These are phyloP conservation scores for Mormyrus hasselquistii DNA, from an alignment of 2,797 vertebrate species.

Conservation along the genomic window DNA sequence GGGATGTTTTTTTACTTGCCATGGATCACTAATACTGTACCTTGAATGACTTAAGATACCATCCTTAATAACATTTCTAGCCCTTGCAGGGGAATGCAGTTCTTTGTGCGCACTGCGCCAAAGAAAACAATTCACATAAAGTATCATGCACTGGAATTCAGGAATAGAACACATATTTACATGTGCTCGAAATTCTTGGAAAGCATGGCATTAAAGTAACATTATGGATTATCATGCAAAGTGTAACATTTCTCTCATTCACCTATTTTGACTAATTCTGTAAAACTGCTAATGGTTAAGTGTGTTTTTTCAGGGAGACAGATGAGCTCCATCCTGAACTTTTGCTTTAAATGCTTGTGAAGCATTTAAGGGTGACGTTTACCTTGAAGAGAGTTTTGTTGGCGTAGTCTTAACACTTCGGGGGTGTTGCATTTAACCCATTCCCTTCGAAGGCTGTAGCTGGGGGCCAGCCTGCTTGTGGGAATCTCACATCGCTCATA, in stretches of 20 bases:
- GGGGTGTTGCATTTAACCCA: not conserved
- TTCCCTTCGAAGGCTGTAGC: not conserved
- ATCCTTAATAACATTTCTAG: not conserved
- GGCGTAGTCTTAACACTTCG: not conserved
- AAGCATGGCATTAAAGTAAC: not conserved
- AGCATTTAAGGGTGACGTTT: not conserved
- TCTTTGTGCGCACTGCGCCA: not conserved
- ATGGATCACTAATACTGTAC: not conserved
- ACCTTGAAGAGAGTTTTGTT: not conserved
- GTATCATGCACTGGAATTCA: not conserved
- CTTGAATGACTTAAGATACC: not conserved
- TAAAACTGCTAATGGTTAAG: not conserved
- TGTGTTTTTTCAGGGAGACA: not conserved
- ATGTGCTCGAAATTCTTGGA: not conserved
- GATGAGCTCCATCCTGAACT: not conserved
- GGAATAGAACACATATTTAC: not conserved
- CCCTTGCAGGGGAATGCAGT: not conserved
- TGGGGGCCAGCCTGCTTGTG: not conserved
- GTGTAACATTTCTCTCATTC: not conserved
- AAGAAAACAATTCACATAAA: not conserved
- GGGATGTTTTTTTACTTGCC: not conserved
- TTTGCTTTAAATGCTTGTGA: not conserved
- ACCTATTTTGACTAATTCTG: not conserved
- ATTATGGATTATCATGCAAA: not conserved
- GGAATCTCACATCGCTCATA: not conserved